Percentiles rank a stretch among this genome's conserved stretches.
Conservation (phyloP, 2,797 vertebrate species). For the Orestias chungarensis region DNA sequence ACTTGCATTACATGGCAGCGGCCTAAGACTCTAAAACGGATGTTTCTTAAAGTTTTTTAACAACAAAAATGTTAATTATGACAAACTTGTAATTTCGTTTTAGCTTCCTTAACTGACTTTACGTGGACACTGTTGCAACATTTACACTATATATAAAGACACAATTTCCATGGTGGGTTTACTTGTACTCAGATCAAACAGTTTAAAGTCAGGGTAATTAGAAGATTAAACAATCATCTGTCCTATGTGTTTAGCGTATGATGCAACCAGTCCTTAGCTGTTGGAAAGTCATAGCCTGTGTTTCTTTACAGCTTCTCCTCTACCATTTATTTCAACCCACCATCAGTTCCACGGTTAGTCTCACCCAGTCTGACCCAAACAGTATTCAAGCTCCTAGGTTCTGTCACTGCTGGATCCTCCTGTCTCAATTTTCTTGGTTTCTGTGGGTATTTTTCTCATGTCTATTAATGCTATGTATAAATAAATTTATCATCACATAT, state of each 20-base stretch:
- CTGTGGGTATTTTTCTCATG: background rate
- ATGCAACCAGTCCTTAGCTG: background rate
- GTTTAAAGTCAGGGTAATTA: background rate
- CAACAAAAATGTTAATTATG: background rate
- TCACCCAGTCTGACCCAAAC: background rate
- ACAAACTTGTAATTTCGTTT: too few relatives aligned
- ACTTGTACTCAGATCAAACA: background rate
- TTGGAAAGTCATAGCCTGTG: background rate
- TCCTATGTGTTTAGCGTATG: background rate
- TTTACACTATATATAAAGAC: background rate
- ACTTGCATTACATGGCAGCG: background rate
- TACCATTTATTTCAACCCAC: too few relatives aligned
- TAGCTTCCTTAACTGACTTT: too few relatives aligned
- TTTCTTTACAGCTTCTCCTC: too few relatives aligned
- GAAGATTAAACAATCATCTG: background rate
- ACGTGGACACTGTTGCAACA: background rate
- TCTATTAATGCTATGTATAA: background rate
- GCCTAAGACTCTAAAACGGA: conserved; percentile 1
- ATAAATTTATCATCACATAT: background rate
- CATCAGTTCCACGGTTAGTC: too few relatives aligned
- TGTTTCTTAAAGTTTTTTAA: background rate
- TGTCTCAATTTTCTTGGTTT: background rate
- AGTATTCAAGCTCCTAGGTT: background rate
- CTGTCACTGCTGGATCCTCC: background rate
- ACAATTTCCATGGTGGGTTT: background rate